Base-by-base conservation (phyloP, 2,113 vertebrate genomes). In the Phocoena sinus region DNA sequence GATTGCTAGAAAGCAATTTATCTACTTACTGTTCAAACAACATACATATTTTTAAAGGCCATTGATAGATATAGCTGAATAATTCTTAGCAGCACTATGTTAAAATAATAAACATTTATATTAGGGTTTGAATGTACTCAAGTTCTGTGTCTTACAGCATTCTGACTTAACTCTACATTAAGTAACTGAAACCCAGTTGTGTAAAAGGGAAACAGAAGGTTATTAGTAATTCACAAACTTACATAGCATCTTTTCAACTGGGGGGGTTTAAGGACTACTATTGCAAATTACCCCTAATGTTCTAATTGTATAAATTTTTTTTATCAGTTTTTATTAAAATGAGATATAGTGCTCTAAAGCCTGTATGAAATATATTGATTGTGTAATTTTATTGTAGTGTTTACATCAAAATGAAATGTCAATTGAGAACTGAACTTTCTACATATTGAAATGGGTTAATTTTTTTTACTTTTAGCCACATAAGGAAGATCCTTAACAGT, bases 401-500 rank as follows among this genome's bases (percentile, higher is more conserved):
- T 95, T 79, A 94, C 80, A 96, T 93, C 60, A 44, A 91, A 89
- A 74, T 92, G 60, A 97, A 96, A 71, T 88, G 0, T 88, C 3
- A 82, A 89, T 95, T 65, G 1, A 94, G 82, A 76, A 14, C 3
- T 92, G 47, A 79, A 53, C 90, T 89, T 97, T 86, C 80, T 93
- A 65, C 91, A 80, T 82, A 93, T 92, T 89, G 50, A 98, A 96
- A 82, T 98, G 84, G 97, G 95, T 95, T 60, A 65, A 71, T 89
- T 91, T 53, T 50, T 38, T 38, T 82, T 97, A 91, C 89, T 79
- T 67, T 3, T 97, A 98, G 98, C 92, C 76, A 95, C 47, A 77
- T 36, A 70, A 98, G 97, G 98, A 96, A 98, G 96, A 97, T 87
- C 50, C 79, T 62, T 95, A 60, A 94, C 76, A 11, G 85, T 92